Percentiles rank a stretch among this genome's conserved stretches.
These are phyloP conservation scores for Cosmia trapezina DNA, from an alignment of 2,888 invertebrate species.

Conservation along the genomic window DNA sequence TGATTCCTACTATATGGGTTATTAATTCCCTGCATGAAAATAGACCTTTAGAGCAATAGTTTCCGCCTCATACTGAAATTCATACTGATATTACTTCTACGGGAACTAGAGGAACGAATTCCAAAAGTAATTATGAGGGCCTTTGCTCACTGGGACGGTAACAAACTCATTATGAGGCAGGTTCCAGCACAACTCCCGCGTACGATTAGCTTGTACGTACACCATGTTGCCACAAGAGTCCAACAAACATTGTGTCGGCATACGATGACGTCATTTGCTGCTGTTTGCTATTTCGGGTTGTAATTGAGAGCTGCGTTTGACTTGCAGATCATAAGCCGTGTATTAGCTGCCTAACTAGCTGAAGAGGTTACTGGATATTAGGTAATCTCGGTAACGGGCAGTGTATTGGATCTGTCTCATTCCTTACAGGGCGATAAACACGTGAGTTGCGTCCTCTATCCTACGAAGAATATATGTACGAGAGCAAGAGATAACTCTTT, in stretches of 20 bases:
- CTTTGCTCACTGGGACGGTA: background rate
- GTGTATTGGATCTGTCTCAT: background rate
- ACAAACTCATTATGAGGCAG: background rate
- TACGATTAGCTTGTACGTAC: slow-evolving; percentile 37
- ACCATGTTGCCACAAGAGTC: slow-evolving; percentile 50
- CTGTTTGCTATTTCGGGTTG: slow-evolving; percentile 35
- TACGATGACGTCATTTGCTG: slow-evolving; percentile 51
- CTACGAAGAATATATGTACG: background rate
- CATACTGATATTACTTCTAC: background rate
- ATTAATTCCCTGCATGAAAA: background rate
- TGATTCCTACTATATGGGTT: too few relatives aligned
- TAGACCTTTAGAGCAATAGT: background rate
- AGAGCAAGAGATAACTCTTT: background rate
- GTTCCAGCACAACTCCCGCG: background rate
- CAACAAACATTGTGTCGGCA: slow-evolving; percentile 44
- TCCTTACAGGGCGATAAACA: too few relatives aligned
- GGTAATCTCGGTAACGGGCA: background rate
- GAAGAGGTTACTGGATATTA: background rate
- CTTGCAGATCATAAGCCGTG: slow-evolving; percentile 35
- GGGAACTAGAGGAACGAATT: background rate
- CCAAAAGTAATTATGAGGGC: background rate
- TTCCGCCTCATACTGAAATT: background rate
- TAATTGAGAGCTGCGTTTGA: slow-evolving; percentile 55
- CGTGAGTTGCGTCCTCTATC: background rate
- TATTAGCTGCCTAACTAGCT: slow-evolving; percentile 18